Percentiles rank a stretch among this genome's conserved stretches.
phyloP scores from a whole-genome alignment of 2,888 invertebrate species.

The Celastrina argiolus region DNA sequence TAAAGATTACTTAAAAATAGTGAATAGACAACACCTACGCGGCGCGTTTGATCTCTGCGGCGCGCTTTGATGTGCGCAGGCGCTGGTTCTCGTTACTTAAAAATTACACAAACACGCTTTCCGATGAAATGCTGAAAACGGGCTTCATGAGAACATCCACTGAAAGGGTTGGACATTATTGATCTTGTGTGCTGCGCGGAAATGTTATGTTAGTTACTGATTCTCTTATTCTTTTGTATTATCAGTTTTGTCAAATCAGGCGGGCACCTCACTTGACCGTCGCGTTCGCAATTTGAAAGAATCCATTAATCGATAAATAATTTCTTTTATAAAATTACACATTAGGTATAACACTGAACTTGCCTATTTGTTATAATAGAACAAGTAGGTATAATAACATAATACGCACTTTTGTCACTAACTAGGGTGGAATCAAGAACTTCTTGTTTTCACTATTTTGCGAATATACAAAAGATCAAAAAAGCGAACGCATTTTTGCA shows the following conservation, averaged over 20 bases:
- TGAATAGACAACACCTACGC: constrained; percentile 33
- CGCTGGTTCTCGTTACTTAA: constrained; percentile 56
- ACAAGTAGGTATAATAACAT: background rate
- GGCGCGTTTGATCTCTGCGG: constrained; percentile 56
- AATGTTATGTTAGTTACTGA: background rate
- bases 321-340: too few species aligned
- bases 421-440: background rate
- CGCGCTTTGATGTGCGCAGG: constrained; percentile 48
- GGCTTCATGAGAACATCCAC: constrained; percentile 30
- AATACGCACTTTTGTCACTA: background rate
- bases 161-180: constrained; percentile 3
- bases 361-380: too few species aligned
- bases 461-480: background rate
- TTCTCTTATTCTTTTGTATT: background rate
- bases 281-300: too few species aligned
- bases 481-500: background rate
- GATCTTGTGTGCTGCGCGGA: background rate
- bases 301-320: too few species aligned
- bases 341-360: background rate
- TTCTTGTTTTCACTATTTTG: background rate
- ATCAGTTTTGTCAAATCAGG: too few species aligned
- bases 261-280: too few species aligned
- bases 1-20: constrained; percentile 22
- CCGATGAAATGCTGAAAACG: constrained; percentile 42
- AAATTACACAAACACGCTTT: constrained; percentile 52